A percentile compares a stretch with the other conserved stretches of the same genome.
Conservation (phyloP, 2,797 vertebrate genomes). For the Anomalospiza imberbis region DNA sequence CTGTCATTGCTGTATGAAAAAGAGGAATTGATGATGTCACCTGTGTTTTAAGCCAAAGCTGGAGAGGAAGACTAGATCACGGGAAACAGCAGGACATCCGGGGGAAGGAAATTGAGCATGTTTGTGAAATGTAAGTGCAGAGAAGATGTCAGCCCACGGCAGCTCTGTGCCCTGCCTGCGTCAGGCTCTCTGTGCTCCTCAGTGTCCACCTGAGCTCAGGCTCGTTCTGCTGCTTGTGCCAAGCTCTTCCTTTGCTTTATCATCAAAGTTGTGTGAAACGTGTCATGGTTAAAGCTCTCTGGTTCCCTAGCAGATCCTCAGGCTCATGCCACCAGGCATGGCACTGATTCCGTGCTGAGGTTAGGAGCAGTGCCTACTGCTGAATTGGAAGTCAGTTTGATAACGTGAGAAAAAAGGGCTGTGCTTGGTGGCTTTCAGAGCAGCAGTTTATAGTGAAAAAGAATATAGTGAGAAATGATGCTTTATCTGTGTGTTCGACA, state of each 20-base stretch:
- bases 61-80: neutral
- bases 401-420: neutral
- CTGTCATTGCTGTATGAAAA: accelerated
- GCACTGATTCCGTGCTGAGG: neutral
- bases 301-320: neutral
- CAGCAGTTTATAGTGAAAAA: neutral
- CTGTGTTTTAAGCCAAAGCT: neutral
- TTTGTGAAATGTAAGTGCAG: neutral
- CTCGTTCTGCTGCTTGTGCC: neutral
- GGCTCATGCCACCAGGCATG: neutral
- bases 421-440: neutral
- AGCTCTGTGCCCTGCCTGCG: neutral
- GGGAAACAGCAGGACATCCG: neutral
- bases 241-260: neutral
- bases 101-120: neutral
- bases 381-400: neutral
- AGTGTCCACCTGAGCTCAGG: neutral
- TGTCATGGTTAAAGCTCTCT: neutral
- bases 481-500: neutral
- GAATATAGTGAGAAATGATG: neutral
- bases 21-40: neutral
- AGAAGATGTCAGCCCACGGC: accelerated
- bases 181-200: neutral
- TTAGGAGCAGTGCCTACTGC: neutral
- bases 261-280: neutral